Conservation (phyloP, 1,140 invertebrate species). For the Drosophila kurseongensis region DNA sequence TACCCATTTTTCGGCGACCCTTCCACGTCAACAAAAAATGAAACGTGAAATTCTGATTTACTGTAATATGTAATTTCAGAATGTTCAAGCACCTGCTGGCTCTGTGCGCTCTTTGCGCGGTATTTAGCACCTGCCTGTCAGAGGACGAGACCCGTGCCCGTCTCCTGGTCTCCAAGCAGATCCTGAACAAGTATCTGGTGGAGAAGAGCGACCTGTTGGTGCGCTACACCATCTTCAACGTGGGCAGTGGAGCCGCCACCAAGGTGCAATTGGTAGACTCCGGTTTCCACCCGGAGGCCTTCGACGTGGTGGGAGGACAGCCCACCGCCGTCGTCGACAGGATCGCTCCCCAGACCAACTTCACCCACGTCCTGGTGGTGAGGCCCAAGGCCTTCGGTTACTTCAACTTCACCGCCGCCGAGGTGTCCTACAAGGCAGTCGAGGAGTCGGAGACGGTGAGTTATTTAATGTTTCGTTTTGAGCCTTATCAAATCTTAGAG, state of each 20-base stretch:
- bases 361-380: slow-evolving; percentile 96
- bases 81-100: slow-evolving; percentile 72
- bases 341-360: slow-evolving; percentile 96
- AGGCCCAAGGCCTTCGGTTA: slow-evolving; percentile 95
- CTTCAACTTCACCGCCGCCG: slow-evolving; percentile 98
- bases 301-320: slow-evolving; percentile 94
- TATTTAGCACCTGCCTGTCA: slow-evolving; percentile 65
- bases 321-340: slow-evolving; percentile 93
- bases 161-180: slow-evolving; percentile 93
- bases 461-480: background rate
- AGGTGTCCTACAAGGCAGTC: slow-evolving; percentile 94
- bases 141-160: slow-evolving; percentile 89
- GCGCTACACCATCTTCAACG: slow-evolving; percentile 94
- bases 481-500: background rate
- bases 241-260: slow-evolving; percentile 93
- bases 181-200: slow-evolving; percentile 99
- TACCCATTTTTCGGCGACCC: slow-evolving; percentile 19
- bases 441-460: slow-evolving; percentile 90
- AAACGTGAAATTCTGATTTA: slow-evolving; percentile 48
- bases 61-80: slow-evolving; percentile 37
- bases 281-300: slow-evolving; percentile 95
- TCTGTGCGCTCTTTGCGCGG: slow-evolving; percentile 66
- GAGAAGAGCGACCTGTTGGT: slow-evolving; percentile 98
- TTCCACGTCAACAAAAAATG: slow-evolving; percentile 82
- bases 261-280: slow-evolving; percentile 95